phyloP scores from a whole-genome alignment of 2,888 invertebrate genomes.

The Brachyptera putata region DNA sequence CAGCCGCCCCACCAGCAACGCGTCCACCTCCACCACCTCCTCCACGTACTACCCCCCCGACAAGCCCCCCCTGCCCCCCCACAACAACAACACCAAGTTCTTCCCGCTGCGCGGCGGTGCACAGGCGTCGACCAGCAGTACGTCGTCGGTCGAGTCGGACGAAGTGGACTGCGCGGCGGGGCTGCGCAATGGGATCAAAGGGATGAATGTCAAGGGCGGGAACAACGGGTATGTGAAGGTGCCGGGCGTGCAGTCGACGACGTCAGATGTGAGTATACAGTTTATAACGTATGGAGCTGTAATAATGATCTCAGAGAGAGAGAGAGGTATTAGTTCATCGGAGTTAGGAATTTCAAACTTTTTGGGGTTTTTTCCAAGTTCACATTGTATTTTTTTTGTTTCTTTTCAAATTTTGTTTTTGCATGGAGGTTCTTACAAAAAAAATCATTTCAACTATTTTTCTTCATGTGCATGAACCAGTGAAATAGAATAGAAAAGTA shows the following conservation, averaged over 20 bases:
- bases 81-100: constrained; percentile 2
- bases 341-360: no score
- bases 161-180: constrained; percentile 23
- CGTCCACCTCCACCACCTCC: constrained; percentile 26
- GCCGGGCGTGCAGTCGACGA: constrained; percentile 30
- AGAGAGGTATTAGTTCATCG: no score
- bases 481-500: no score
- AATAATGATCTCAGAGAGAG: no score
- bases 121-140: constrained; percentile 14
- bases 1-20: constrained; percentile 25
- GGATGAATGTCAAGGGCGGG: constrained; percentile 3
- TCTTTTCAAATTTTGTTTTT: no score
- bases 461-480: no score
- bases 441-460: no score
- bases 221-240: constrained; percentile 11
- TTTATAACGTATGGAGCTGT: no score
- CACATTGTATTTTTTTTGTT: no score
- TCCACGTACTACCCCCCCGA: constrained; percentile 7
- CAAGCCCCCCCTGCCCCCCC: neutral
- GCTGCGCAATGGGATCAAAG: constrained; percentile 25
- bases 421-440: no score
- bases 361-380: no score
- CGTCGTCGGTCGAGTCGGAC: constrained; percentile 23
- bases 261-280: constrained; percentile 32
- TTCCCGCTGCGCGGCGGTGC: constrained; percentile 28